phyloP scores from a whole-genome alignment of 2,113 vertebrate species.

The Cyprinodon brontotheroides region DNA sequence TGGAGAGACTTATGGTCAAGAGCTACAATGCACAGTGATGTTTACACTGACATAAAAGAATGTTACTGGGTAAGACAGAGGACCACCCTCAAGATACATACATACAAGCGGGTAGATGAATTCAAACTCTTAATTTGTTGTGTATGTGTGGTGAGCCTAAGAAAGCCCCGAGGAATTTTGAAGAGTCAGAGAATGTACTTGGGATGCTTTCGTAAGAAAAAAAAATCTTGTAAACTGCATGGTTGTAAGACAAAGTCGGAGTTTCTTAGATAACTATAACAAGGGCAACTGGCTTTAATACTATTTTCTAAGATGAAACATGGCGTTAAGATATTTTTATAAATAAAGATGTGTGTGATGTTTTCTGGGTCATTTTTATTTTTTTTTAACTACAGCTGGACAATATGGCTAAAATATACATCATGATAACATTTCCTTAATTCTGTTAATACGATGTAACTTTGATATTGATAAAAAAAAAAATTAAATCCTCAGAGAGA shows the following conservation, averaged over 20 bases:
- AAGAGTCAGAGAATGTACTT: conserved; percentile 19
- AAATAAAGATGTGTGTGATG: not conserved
- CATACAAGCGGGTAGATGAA: conserved; percentile 17
- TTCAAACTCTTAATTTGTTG: conserved; percentile 27
- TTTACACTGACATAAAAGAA: not conserved
- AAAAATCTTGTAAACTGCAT: conserved; percentile 24
- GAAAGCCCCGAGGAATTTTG: conserved; percentile 42
- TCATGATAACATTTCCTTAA: no score
- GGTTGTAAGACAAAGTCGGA: not conserved
- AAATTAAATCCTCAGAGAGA: no score
- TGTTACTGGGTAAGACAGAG: not conserved
- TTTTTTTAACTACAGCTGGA: no score
- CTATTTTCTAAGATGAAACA: not conserved
- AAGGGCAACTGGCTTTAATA: not conserved
- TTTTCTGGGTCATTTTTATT: no score
- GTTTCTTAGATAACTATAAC: not conserved
- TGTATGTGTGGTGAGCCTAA: conserved; percentile 55
- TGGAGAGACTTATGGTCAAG: conserved; percentile 2
- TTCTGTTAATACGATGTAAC: no score
- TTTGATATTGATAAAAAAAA: no score
- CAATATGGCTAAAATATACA: no score
- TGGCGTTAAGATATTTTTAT: not conserved
- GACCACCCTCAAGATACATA: conserved; percentile 20
- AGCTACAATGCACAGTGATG: conserved; percentile 16
- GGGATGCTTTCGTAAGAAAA: conserved; percentile 19